Percentiles rank a stretch among this genome's conserved stretches.
Evolutionary conservation across 2,113 vertebrate genomes (phyloP).

Genomic region (Nannospalax galili): DNA sequence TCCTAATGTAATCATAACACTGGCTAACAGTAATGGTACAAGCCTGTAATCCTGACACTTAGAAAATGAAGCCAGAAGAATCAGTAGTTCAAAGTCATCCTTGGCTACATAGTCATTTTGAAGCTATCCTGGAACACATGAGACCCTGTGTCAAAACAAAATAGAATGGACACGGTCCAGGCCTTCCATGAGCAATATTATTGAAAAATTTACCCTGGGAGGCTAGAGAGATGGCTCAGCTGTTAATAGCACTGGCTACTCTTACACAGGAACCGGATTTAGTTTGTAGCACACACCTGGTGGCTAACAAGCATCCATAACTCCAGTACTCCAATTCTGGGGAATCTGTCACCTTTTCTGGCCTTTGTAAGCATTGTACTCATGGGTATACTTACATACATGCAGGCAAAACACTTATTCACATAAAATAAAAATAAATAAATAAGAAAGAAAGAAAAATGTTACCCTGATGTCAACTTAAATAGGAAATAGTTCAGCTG

Average conservation of each 20-base stretch:
- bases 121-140: background rate
- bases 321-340: too few species aligned
- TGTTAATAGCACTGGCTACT: too few species aligned
- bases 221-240: too few species aligned
- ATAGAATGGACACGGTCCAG: background rate
- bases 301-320: too few species aligned
- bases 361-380: too few species aligned
- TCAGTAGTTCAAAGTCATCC: background rate
- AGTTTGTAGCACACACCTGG: too few species aligned
- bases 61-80: background rate
- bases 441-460: background rate
- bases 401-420: too few species aligned
- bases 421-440: too few species aligned
- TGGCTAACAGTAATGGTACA: background rate
- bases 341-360: too few species aligned
- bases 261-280: too few species aligned
- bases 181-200: background rate
- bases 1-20: background rate
- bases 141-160: background rate
- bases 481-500: background rate
- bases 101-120: background rate
- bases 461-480: background rate
- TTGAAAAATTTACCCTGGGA: background rate
- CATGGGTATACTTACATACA: too few species aligned
- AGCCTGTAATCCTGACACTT: background rate